Conservation (phyloP, 1,140 invertebrate genomes). For the Drosophila sechellia region DNA sequence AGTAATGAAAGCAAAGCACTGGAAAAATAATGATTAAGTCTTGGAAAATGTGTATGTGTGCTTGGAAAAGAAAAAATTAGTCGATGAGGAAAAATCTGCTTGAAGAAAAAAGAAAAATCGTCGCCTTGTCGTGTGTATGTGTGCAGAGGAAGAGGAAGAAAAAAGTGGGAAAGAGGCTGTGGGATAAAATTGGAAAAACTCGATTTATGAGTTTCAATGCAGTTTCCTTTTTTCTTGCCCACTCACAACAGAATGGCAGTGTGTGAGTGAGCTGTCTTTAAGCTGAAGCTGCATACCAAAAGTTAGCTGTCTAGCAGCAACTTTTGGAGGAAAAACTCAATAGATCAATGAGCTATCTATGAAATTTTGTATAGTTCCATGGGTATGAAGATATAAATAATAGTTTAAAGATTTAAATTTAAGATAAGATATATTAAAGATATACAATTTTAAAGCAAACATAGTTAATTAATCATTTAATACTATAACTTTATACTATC, state of each 20-base stretch:
- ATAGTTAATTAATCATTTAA: too few species aligned
- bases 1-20: constrained; percentile 77
- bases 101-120: constrained; percentile 50
- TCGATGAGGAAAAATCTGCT: constrained; percentile 58
- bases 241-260: constrained; percentile 9
- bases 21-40: constrained; percentile 77
- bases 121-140: constrained; percentile 6
- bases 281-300: constrained; percentile 56
- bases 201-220: constrained; percentile 73
- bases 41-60: constrained; percentile 35
- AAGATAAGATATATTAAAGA: too few species aligned
- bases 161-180: constrained; percentile 1
- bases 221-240: constrained; percentile 52
- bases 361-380: too few species aligned
- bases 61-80: constrained; percentile 55
- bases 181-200: constrained; percentile 65
- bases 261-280: constrained; percentile 32
- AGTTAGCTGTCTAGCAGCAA: constrained; percentile 39
- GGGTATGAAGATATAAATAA: too few species aligned
- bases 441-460: too few species aligned
- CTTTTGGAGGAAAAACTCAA: constrained; percentile 10
- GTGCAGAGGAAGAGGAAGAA: constrained; percentile 9
- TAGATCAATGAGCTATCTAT: neutral
- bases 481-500: too few species aligned
- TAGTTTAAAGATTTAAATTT: too few species aligned